Base-by-base conservation (phyloP, 2,797 vertebrate genomes). In the Echeneis naucrates region DNA sequence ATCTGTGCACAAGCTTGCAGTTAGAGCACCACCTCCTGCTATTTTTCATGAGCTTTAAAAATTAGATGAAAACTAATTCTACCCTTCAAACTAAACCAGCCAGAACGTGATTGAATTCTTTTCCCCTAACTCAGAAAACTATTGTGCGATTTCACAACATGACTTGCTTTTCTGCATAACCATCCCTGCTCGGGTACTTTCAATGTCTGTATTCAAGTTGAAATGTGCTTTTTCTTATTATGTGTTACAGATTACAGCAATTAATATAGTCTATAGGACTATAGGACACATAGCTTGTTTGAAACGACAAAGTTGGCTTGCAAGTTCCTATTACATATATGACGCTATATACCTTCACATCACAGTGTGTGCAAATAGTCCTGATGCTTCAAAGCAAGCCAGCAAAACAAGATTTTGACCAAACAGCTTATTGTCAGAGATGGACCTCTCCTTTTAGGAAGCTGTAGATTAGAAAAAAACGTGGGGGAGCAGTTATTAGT, bases 31-130 rank as follows among this genome's bases (percentile, higher is more conserved):
- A 75, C 66, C 69, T 68, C 52, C 26, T 37, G 63, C 26, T 68
- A 66, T 55, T 82, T 63, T 77, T 33, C 64, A 71, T 44, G 72
- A 21, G 16, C 68, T 59, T 57, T 59, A 9, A 72, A n/a, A 78
- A 78, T 73, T 62, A 62, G 37, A 52, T 56, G 56, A 71, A 72
- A 54, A 83, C 74, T 81, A 81, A 75, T 65, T 84, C 66, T 80
- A 72, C 60, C 71, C 73, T 82, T 81, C 51, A 83, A 69, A 78
- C 24, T 45, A 67, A 83, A 82, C 13, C 67, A 82, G 85, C 80
- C 74, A 60, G 27, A 69, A 72, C 35, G 44, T 66, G 60, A 63
- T 72, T 56, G 13, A 67, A 71, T 73, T 68, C 37, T 72, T 8
- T 8, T 68, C 1, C 40, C 7, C 35, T 45, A 51, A 55, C 52